Base-by-base conservation (phyloP, 2,113 vertebrate genomes). In the Phasianus colchicus region DNA sequence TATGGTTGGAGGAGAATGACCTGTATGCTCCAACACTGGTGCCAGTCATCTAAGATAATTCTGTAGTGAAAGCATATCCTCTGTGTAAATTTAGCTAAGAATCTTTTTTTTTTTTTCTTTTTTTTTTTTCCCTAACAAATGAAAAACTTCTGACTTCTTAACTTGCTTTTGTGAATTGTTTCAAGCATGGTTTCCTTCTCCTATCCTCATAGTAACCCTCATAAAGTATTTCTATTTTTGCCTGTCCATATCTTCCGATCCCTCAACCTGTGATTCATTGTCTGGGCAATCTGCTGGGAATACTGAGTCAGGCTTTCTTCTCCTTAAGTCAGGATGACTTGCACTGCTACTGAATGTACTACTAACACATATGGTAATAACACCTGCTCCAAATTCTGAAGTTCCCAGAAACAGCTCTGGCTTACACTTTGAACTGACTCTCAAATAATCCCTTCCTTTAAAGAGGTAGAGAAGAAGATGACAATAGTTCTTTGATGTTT, bases 371-470 rank as follows among this genome's bases (percentile, higher is more conserved):
- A 76, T 92, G 88, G 95, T 83, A 96, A 89, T 95, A 88, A 80
- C 96, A 96, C 95, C 94, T 97, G 95, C 93, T 96, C 83, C 29
- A 32, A 77, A 95, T 97, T 95, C 92, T 83, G 88, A 77, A 91
- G 83, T 92, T 92, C 77, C 30, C 64, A 91, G 82, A 85, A 94
- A 95, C 55, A 89, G 78, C 72, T 89, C 91, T 92, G 82, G 43
- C 82, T 95, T 97, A 83, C 81, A 95, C 89, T 97, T 95, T 96
- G 93, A 96, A 95, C 89, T 95, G 71, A 82, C 66, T 95, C 86
- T 95, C 88, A 87, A 92, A 71, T 95, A 96, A 97, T 97, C 90
- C 88, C 54, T 93, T 92, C 71, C 32, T 93, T 93, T 93, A 95
- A 94, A 94, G 91, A 92, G 80, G 79, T 89, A 95, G 63, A 30